These are phyloP conservation scores for Xenops minutus DNA, from an alignment of 2,797 vertebrate species.

Conservation along the genomic window DNA sequence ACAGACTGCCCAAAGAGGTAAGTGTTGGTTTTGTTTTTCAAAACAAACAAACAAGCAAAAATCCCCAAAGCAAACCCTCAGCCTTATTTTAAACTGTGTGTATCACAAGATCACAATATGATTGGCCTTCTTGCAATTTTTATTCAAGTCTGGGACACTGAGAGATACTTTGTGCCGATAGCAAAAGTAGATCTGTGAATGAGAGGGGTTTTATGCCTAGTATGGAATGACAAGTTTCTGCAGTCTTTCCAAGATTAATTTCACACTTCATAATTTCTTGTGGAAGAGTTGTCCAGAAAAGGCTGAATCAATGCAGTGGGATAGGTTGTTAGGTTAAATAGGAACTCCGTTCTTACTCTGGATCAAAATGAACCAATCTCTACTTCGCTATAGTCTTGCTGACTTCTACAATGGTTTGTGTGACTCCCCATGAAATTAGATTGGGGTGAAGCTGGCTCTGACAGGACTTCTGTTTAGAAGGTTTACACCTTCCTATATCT, in stretches of 20 bases:
- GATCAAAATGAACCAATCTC: not conserved
- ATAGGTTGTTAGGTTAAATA: not conserved
- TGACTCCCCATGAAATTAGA: not conserved
- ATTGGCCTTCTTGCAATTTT: not conserved
- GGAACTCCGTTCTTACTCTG: not conserved
- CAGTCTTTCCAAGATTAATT: slow-evolving; percentile 1
- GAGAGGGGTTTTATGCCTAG: not conserved
- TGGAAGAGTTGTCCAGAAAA: not conserved
- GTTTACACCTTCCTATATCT: not conserved
- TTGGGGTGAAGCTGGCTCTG: not conserved
- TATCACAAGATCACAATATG: not conserved
- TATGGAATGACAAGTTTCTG: not conserved
- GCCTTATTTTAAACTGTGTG: not conserved
- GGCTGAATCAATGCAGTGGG: not conserved
- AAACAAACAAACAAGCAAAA: not conserved
- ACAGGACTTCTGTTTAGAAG: not conserved
- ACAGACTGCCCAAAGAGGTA: not conserved
- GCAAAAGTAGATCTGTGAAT: not conserved
- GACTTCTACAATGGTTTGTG: not conserved
- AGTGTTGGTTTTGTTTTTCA: not conserved
- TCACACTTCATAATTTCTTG: not conserved
- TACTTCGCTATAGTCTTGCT: not conserved
- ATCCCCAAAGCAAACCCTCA: not conserved
- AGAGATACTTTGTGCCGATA: not conserved
- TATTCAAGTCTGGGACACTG: not conserved